Evolutionary conservation across 2,888 invertebrate genomes (phyloP), one percentile per base, ranked within the genome.

Genomic region (Drosophila recens): DNA sequence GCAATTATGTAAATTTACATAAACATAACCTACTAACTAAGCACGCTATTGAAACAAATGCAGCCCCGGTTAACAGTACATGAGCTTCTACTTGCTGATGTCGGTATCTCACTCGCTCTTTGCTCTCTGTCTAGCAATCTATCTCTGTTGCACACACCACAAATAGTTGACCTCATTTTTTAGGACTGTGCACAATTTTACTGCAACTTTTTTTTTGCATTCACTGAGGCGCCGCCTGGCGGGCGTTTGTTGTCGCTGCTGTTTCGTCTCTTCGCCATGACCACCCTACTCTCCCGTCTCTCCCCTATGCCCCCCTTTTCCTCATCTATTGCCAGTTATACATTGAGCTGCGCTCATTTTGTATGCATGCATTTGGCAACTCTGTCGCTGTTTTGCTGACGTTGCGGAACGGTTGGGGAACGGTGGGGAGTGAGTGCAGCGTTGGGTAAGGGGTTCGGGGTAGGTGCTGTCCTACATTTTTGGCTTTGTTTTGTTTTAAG

Each of bases 1-100:
- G 78, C 75, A 89, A 90, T 90, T 89, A 86, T 87, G 87, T 81
- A 86, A 86, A 86, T 86, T 83, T 86, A 83, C 69, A 86, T 89
- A 90, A 90, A 87, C 87, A 90, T 86, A 86, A 90, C 90, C 90
- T 83, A 86, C 87, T 89, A 89, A 89, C 89, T 81, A 83, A 84
- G 88, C 83, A 84, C 83, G 89, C 90, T 80, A 82, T 82, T 72
- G 87, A 82, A 88, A 86, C 87, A 82, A 82, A 73, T 86, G 73
- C 80, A 81, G 74, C 53, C 23, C 59, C 69, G 36, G 62, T 54
- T 58, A 65, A 62, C 66, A 40, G 53, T 57, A 58, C 46, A 51
- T 42, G 43, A 43, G 20, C 59, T 54, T 45, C 27, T 40, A 49
- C 58, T 51, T 49, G 13, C n/a, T 3, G 13, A 48, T 67, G 9